Conservation (phyloP, 2,797 vertebrate species). For the Phataginus tetradactyla region DNA sequence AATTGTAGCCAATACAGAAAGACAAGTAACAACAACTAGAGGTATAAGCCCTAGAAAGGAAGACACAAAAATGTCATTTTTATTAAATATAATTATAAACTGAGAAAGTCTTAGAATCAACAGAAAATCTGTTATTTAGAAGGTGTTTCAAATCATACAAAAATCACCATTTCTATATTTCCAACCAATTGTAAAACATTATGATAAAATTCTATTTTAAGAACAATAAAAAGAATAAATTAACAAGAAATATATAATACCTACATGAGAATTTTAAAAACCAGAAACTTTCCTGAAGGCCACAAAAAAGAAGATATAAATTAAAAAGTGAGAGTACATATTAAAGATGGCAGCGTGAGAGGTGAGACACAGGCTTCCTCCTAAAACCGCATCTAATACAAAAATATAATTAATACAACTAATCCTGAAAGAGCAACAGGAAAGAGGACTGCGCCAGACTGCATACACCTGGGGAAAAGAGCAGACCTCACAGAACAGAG, state of each 20-base stretch:
- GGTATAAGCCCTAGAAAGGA: neutral
- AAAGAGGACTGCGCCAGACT: no score
- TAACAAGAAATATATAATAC: neutral
- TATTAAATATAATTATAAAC: conserved; percentile 1
- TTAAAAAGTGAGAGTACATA: neutral
- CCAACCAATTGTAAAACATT: neutral
- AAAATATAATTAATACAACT: no score
- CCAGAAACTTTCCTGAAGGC: neutral
- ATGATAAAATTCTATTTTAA: neutral
- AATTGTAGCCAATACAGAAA: neutral
- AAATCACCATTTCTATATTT: neutral
- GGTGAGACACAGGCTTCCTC: no score
- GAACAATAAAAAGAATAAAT: neutral
- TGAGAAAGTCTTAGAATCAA: neutral
- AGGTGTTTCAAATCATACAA: neutral
- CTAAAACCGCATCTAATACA: no score
- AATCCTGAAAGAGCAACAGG: no score
- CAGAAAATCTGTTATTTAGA: conserved; percentile 26
- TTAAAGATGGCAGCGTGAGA: no score
- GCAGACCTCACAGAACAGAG: no score
- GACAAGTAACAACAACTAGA: neutral
- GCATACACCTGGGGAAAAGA: no score
- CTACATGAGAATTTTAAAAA: neutral
- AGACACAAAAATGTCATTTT: neutral
- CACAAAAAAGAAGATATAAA: conserved; percentile 17